Evolutionary conservation across 2,888 invertebrate species (phyloP), one percentile per base, ranked within the genome.

Genomic region (Eupithecia tripunctaria): DNA sequence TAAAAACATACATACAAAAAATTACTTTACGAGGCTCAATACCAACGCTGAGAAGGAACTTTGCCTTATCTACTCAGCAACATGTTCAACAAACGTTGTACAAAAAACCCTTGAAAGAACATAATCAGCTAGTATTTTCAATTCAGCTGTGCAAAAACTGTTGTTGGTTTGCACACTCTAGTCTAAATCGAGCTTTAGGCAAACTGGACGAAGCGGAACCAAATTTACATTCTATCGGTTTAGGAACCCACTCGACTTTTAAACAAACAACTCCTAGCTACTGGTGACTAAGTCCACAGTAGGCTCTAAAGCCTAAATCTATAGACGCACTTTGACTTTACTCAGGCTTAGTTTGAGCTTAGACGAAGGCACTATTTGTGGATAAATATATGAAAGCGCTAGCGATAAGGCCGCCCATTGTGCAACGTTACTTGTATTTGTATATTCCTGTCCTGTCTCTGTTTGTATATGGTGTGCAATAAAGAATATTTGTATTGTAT

Each of bases 191-290:
- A 70, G 56, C 67, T 51, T 75, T 60, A 75, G 65, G 65, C 25
- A 21, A 72, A 64, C 67, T 75, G 78, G 82, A 81, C 76, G 77
- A 73, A 79, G 80, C 79, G 80, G 78, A 83, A 84, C 82, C 68
- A 75, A 88, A 91, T 92, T 91, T 91, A 88, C 88, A 91, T 92
- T 89, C 85, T 76, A 85, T 86, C 85, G 88, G 88, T 86, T 89
- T 86, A 83, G 81, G 79, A 71, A 79, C 73, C 79, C 77, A 81
- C 82, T 80, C 64, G 76, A 77, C 77, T 82, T 64, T 77, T 71
- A 76, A 81, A 81, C 82, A 82, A 87, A 86, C 86, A 85, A 80
- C 83, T 86, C 78, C 78, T 21, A 51, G 51, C 51, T 51, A 51
- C 51, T 56, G 21, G 56, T 78, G 81, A 81, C 82, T 78, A 81